Evolutionary conservation across 37 sponge, comb jelly and placozoan species (phyloP).

Genomic region (Haliclona indistincta): DNA sequence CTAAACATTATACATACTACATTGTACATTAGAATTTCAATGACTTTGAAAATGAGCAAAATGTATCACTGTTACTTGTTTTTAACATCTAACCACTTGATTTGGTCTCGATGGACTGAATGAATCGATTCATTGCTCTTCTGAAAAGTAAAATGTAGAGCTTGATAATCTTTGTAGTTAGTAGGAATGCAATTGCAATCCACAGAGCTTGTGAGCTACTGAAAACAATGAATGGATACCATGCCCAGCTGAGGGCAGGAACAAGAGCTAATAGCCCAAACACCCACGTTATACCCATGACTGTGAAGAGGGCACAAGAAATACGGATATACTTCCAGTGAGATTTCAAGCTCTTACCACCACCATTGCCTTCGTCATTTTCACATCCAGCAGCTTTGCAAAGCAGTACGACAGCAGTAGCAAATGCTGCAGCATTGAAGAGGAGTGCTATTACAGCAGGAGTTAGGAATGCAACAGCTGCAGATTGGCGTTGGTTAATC

Average conservation of each 20-base stretch:
- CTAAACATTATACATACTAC: no score
- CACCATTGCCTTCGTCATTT: no score
- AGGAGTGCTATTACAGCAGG: slow-evolving; percentile 19
- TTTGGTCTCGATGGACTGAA: no score
- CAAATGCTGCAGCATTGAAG: slow-evolving; percentile 19
- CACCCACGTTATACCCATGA: slow-evolving; percentile 54
- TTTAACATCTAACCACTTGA: no score
- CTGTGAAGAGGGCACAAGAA: slow-evolving; percentile 5
- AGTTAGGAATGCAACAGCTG: slow-evolving; percentile 36
- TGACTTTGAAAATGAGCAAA: no score
- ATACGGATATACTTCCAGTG: slow-evolving; percentile 19
- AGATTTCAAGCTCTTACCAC: no score
- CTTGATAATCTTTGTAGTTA: slow-evolving; percentile 17
- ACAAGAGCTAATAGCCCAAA: slow-evolving; percentile 57
- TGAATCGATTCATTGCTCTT: no score
- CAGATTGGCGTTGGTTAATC: slow-evolving; percentile 44
- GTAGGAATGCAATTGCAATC: slow-evolving; percentile 28
- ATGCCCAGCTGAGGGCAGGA: slow-evolving; percentile 22
- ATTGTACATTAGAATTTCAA: no score
- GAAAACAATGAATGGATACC: slow-evolving; percentile 64
- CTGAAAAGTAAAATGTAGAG: no score
- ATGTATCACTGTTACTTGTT: no score
- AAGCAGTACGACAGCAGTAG: neutral
- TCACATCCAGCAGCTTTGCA: neutral
- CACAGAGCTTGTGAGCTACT: slow-evolving; percentile 53